A percentile compares a stretch with the other conserved stretches of the same genome.
Conservation (phyloP, 2,113 vertebrate species). For the Apus apus region DNA sequence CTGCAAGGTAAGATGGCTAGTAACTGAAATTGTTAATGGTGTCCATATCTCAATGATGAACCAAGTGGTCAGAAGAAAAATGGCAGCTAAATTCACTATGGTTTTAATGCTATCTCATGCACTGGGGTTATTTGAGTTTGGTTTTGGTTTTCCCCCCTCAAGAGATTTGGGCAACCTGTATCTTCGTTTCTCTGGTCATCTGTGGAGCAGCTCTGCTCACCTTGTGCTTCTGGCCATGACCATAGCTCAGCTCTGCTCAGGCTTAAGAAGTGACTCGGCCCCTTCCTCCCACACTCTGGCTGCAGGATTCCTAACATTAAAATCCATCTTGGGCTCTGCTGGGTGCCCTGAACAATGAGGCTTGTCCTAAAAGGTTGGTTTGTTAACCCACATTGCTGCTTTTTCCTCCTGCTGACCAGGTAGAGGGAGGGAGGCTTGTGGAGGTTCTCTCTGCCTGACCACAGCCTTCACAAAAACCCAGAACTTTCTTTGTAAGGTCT, state of each 20-base stretch:
- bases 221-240: accelerated
- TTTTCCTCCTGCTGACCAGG: neutral
- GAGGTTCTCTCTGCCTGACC: neutral
- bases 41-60: neutral
- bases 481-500: neutral
- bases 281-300: neutral
- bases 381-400: neutral
- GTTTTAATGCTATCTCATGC: neutral
- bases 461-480: neutral
- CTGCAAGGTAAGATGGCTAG: neutral
- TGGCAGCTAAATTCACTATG: neutral
- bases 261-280: neutral
- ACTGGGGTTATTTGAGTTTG: neutral
- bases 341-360: neutral
- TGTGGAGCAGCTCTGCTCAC: neutral
- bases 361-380: accelerated
- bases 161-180: neutral
- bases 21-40: neutral
- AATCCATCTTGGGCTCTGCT: neutral
- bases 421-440: accelerated
- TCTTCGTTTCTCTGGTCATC: neutral
- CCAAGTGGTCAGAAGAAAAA: neutral
- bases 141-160: too few species aligned
- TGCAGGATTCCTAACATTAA: neutral
- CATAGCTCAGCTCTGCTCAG: neutral